Evolutionary conservation across 2,888 invertebrate genomes (phyloP).

Genomic region (Nymphalis c-album): DNA sequence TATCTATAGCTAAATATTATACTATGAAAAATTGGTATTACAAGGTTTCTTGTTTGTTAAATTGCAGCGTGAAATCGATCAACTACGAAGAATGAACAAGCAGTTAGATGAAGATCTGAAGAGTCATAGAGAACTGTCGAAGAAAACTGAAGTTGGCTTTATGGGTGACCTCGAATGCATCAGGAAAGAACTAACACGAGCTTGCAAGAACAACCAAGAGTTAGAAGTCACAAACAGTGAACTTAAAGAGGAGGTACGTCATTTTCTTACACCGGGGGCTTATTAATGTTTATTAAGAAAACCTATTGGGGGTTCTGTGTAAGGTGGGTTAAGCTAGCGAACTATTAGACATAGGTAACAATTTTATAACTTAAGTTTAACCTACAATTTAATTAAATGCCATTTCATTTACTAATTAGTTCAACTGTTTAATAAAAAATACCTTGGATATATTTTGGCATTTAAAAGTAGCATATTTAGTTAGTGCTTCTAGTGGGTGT

Average conservation of each 20-base stretch:
- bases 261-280: neutral
- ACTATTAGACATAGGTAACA: neutral
- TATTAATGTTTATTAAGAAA: neutral
- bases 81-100: conserved; percentile 65
- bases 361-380: neutral
- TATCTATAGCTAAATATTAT: neutral
- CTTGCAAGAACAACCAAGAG: conserved; percentile 82
- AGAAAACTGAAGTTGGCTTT: conserved; percentile 70
- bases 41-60: neutral
- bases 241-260: conserved; percentile 84
- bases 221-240: conserved; percentile 86
- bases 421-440: no score
- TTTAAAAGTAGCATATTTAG: neutral
- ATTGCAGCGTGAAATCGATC: conserved; percentile 64
- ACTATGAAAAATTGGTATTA: no score
- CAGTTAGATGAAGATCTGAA: conserved; percentile 74
- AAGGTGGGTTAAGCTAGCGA: neutral
- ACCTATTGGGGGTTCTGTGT: neutral
- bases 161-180: conserved; percentile 75
- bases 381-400: neutral
- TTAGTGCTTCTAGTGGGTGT: conserved; percentile 36
- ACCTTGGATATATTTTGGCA: neutral
- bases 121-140: conserved; percentile 68
- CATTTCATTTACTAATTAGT: neutral
- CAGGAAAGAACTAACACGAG: conserved; percentile 76